Percentiles rank a stretch among this genome's conserved stretches.
These are phyloP conservation scores for Muricea muricata DNA, from an alignment of 92 coral and sea anemone species.

Conservation along the genomic window DNA sequence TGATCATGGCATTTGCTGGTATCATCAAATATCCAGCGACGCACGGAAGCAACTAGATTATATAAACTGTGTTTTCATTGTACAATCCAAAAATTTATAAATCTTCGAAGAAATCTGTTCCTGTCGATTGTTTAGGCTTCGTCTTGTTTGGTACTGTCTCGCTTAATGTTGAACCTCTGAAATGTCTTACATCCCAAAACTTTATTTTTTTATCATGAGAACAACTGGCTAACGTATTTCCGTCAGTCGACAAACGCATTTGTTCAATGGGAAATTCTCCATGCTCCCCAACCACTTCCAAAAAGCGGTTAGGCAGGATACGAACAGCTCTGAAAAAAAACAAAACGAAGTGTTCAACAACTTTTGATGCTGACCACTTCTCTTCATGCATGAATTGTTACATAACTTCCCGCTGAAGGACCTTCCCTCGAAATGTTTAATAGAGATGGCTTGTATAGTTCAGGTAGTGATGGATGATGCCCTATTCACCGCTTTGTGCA, in stretches of 20 bases:
- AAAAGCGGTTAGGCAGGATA: slow-evolving; percentile 88
- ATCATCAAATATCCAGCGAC: no score
- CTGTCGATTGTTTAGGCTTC: background rate
- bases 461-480: no score
- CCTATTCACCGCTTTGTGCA: no score
- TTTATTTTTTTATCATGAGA: slow-evolving; percentile 94
- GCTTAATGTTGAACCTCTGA: slow-evolving; percentile 64
- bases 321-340: slow-evolving; percentile 88
- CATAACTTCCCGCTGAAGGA: no score
- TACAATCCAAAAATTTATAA: background rate
- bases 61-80: no score
- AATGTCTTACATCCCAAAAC: slow-evolving; percentile 90
- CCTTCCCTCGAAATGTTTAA: background rate
- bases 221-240: slow-evolving; percentile 88
- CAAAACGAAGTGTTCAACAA: background rate
- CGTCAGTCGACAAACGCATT: slow-evolving; percentile 83
- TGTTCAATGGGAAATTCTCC: slow-evolving; percentile 93
- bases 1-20: no score
- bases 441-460: no score
- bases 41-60: no score
- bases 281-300: slow-evolving; percentile 94
- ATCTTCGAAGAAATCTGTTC: slow-evolving; percentile 29
- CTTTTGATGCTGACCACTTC: background rate
- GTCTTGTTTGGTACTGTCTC: slow-evolving; percentile 27
- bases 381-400: no score